Percentiles rank a stretch among this genome's conserved stretches.
Conservation (phyloP, 2,113 vertebrate genomes). For the Strigops habroptila region DNA sequence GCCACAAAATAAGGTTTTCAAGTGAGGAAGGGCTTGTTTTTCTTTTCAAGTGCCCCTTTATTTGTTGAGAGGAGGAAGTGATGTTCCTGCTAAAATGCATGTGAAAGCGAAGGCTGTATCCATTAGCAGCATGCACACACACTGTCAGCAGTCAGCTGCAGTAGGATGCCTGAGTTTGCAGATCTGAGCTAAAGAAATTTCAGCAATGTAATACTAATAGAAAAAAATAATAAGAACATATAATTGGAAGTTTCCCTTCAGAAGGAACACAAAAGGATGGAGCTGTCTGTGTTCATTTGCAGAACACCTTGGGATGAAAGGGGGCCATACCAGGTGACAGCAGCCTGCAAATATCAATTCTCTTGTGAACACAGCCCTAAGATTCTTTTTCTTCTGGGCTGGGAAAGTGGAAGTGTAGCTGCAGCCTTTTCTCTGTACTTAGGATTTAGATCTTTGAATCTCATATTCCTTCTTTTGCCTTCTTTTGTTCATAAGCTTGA, state of each 20-base stretch:
- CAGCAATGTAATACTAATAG: not conserved
- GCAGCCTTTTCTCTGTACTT: not conserved
- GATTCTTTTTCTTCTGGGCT: not conserved
- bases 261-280: not conserved
- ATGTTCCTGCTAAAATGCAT: constrained; percentile 27
- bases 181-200: constrained; percentile 19
- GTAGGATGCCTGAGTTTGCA: constrained; percentile 37
- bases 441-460: not conserved
- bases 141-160: constrained; percentile 49
- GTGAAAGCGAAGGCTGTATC: constrained; percentile 21
- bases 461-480: not conserved
- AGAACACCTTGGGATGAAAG: not conserved
- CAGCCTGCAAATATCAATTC: not conserved
- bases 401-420: not conserved
- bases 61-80: constrained; percentile 34
- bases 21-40: constrained; percentile 16
- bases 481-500: not conserved
- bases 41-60: constrained; percentile 27
- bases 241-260: not conserved
- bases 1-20: constrained; percentile 14
- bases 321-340: not conserved
- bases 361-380: not conserved
- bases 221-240: not conserved
- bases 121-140: not conserved
- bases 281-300: not conserved